Base-by-base conservation (phyloP, 2,113 vertebrate genomes). In the Corythornis madagascariensis region DNA sequence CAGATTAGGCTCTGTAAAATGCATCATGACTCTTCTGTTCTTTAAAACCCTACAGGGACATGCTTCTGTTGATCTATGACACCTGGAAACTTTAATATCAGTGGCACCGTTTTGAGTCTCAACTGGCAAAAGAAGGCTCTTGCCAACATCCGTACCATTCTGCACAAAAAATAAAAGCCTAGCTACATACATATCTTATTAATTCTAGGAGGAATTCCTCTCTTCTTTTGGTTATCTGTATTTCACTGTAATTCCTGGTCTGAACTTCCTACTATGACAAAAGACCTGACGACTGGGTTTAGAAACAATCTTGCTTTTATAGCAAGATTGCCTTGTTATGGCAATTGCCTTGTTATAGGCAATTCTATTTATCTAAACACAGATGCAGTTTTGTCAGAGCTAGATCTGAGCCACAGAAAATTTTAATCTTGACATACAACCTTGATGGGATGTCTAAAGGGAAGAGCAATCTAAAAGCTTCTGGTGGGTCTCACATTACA, bases 11-110 rank as follows among this genome's bases (percentile, higher is more conserved):
- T 94, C 94, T 83, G 65, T 66, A 91, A 96, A 95, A 92, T 76
- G 77, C 65, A 94, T 90, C 45, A 65, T 59, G 66, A 86, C 89
- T 89, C 52, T 86, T 86, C 81, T 90, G 53, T 84, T 81, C 90
- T 95, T 95, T 80, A 92, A 93, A 96, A 91, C 79, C 88, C 81
- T 92, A 93, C 67, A 91, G 88, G 75, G 70, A 94, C 61, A 91
- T 90, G 60, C 77, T 92, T 95, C 82, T 89, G 40, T 83, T 83
- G 67, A 89, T 92, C 84, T 69, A 60, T 25, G 55, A 81, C 93
- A 57, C 69, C 64, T 89, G 61, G 59, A 78, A 91, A 85, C 64
- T 83, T 78, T 74, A 65, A 0, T 70, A 85, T 88, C 84, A 63
- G 55, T 57, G 45, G 71, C 67, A 93, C 78, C 52, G 7, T 57